phyloP scores from a whole-genome alignment of 64 coral and sea anemone genomes.

The Montipora cactus region DNA sequence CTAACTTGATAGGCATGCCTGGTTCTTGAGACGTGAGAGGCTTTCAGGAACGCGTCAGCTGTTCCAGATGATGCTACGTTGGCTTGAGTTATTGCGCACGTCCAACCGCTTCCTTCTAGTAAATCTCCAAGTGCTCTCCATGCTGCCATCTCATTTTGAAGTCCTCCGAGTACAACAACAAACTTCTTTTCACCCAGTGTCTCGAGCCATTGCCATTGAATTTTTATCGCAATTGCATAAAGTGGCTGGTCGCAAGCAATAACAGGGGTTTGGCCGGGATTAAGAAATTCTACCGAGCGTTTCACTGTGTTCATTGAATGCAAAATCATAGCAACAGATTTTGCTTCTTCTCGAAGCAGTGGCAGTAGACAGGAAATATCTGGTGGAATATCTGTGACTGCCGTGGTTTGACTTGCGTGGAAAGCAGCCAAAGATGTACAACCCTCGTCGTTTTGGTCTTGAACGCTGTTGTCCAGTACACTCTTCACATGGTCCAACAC shows the following conservation, averaged over 20 bases:
- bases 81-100: not conserved
- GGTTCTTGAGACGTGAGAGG: not conserved
- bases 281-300: not conserved
- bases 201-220: constrained; percentile 24
- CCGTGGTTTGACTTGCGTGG: constrained; percentile 10
- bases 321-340: constrained; percentile 1
- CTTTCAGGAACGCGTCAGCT: not conserved
- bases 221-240: not conserved
- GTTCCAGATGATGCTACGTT: not conserved
- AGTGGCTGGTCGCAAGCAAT: not conserved
- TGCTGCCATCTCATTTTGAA: not conserved
- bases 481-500: constrained; percentile 1
- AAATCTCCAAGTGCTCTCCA: not conserved
- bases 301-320: constrained; percentile 26
- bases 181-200: not conserved
- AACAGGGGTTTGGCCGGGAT: not conserved
- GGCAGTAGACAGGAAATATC: constrained; percentile 27
- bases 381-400: not conserved
- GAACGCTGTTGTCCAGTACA: constrained; percentile 15
- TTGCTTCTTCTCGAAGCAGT: constrained; percentile 31
- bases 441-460: not conserved
- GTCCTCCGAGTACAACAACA: not conserved
- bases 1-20: not conserved
- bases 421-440: constrained; percentile 43
- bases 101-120: not conserved